Percentiles rank a stretch among this genome's conserved stretches.
Evolutionary conservation across 2,888 invertebrate genomes (phyloP).

Genomic region (Timandra comae): DNA sequence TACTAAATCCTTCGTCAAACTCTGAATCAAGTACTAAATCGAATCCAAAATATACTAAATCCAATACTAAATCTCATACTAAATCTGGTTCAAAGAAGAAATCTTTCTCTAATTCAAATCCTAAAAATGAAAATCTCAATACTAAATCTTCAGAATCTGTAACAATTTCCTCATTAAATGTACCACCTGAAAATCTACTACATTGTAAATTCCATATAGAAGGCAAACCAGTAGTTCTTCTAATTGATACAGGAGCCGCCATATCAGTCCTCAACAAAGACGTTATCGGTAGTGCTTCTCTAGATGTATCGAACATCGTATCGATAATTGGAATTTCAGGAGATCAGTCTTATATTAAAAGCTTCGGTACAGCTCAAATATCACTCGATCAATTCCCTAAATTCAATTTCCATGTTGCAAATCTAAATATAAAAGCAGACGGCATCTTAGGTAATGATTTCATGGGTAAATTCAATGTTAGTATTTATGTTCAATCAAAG

Average conservation of each 20-base stretch:
- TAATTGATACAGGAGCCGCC: slow-evolving; percentile 26
- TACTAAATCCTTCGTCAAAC: no score
- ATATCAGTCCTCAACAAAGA: slow-evolving; percentile 21
- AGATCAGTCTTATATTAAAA: slow-evolving; percentile 14
- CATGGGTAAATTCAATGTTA: slow-evolving; percentile 26
- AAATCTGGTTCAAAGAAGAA: slow-evolving; percentile 6
- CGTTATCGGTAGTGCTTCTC: slow-evolving; percentile 15
- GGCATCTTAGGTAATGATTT: slow-evolving; percentile 30
- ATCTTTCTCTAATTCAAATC: slow-evolving; percentile 12
- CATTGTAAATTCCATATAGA: slow-evolving; percentile 24
- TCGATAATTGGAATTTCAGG: slow-evolving; percentile 27
- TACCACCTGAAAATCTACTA: slow-evolving; percentile 26
- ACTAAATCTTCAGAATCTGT: slow-evolving; percentile 11
- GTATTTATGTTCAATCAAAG: slow-evolving; percentile 26
- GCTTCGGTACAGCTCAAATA: slow-evolving; percentile 20
- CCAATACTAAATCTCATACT: slow-evolving; percentile 6
- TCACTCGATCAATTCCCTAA: slow-evolving; percentile 22
- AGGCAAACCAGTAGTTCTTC: slow-evolving; percentile 18
- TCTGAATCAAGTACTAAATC: slow-evolving; percentile 7
- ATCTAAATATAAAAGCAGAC: slow-evolving; percentile 24
- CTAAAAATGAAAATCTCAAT: slow-evolving; percentile 7
- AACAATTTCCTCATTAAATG: slow-evolving; percentile 23
- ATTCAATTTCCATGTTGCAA: slow-evolving; percentile 23
- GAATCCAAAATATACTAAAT: no score
- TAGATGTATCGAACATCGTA: slow-evolving; percentile 17